A percentile compares a stretch with the other conserved stretches of the same genome.
Evolutionary conservation across 2,888 invertebrate genomes (phyloP).

Genomic region (Argyresthia goedartella): DNA sequence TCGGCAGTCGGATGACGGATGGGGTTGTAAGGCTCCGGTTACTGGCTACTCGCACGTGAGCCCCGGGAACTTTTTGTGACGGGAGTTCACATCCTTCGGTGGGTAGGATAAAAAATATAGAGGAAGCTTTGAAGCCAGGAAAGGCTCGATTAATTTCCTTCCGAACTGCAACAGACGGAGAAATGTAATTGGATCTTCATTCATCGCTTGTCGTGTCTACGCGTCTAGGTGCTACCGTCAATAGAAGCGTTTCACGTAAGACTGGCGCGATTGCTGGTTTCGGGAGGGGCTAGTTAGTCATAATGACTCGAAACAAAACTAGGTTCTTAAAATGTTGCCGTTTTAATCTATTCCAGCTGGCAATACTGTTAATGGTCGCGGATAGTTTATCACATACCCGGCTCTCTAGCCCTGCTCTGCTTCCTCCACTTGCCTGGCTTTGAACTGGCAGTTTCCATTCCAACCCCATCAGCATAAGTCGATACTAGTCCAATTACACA

Average conservation of each 20-base stretch:
- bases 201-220: too few relatives aligned
- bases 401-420: too few relatives aligned
- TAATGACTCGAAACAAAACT: too few relatives aligned
- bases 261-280: too few relatives aligned
- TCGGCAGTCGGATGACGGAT: background rate
- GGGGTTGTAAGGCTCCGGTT: conserved; percentile 28
- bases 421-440: background rate
- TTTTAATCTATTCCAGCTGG: too few relatives aligned
- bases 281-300: too few relatives aligned
- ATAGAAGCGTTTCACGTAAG: too few relatives aligned
- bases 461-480: background rate
- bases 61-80: conserved; percentile 1
- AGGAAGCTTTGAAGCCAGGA: background rate
- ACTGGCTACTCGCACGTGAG: conserved; percentile 18
- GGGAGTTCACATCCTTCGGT: conserved; percentile 2
- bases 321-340: background rate
- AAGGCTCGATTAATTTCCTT: background rate
- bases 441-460: background rate
- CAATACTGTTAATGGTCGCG: background rate
- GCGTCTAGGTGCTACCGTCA: too few relatives aligned
- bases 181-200: too few relatives aligned
- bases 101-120: background rate
- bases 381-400: background rate
- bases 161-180: background rate
- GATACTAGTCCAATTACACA: background rate